Percentiles rank a stretch among this genome's conserved stretches.
phyloP scores from a whole-genome alignment of 1,140 invertebrate species.

The Drosophila funebris region DNA sequence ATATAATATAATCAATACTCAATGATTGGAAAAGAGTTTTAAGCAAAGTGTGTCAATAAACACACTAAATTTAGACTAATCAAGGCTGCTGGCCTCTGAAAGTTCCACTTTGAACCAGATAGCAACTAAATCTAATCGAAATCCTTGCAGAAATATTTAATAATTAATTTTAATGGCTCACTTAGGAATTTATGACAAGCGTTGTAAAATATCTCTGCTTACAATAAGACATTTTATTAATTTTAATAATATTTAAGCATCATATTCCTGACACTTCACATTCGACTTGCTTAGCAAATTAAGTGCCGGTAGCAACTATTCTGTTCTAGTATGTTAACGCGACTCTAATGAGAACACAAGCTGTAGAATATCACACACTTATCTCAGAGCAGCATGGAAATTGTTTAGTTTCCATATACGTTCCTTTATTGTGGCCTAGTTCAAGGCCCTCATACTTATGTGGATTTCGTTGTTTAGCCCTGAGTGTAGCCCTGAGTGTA shows the following conservation, averaged over 20 bases:
- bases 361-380: constrained; percentile 19
- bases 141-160: too few species aligned
- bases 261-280: not conserved
- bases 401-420: constrained; percentile 22
- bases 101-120: too few species aligned
- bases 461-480: constrained; percentile 15
- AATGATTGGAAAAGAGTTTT: too few species aligned
- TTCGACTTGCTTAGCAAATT: not conserved
- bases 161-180: too few species aligned
- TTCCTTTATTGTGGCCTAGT: constrained; percentile 23
- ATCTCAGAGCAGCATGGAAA: not conserved
- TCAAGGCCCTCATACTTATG: constrained; percentile 17
- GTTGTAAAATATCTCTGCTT: too few species aligned
- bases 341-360: constrained; percentile 31
- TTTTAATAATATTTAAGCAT: not conserved
- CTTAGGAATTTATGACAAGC: too few species aligned
- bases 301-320: constrained; percentile 1
- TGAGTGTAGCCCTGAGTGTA: not conserved
- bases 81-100: too few species aligned
- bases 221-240: not conserved
- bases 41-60: too few species aligned
- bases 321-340: constrained; percentile 16
- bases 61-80: too few species aligned
- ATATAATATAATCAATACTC: too few species aligned
- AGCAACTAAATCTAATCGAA: too few species aligned